Evolutionary conservation across 2,797 vertebrate species (phyloP), one percentile per base, ranked within the genome.

Genomic region (Distichodus sexfasciatus): DNA sequence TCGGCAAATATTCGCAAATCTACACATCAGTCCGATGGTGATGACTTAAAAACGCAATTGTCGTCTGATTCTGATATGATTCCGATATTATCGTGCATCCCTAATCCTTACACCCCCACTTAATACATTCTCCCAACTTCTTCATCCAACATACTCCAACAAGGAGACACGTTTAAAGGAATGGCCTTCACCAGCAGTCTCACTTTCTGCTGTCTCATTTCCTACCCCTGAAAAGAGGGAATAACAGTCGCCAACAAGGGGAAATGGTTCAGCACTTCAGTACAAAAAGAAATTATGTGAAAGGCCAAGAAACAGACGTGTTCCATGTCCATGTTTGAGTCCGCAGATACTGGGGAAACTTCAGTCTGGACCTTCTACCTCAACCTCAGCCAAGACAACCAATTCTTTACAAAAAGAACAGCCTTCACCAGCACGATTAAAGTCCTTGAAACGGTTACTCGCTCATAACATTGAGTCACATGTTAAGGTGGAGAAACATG

Each of bases 251-350:
- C 66, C 67, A 69, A 66, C 53, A 47, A 65, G 87, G 90, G n/a
- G 91, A 91, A 90, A 86, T 60, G 78, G 66, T 88, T 90, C 89
- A 91, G 90, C 90, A 89, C 50, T 88, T 90, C 85, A 66, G 19
- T 76, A 50, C 59, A 71, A 69, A 44, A 12, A 21, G 62, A 72
- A 23, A 35, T 60, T 24, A 64, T 55, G 50, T 68, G 46, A 72
- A 62, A 71, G 51, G 66, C 60, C 38, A 55, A 60, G 36, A 59
- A 35, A 55, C 59, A 71, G 31, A 38, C 31, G 28, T 36, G 44
- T 24, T 14, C 10, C 21, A 38, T 12, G 29, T 44, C n/a, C n/a
- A n/a, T 36, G 79, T 5, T 1, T 15, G 35, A 68, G 10, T n/a
- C 60, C 51, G 67, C 12, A 35, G 33, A 50, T 70, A 5, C 2